Conservation (phyloP, 2,888 invertebrate species). For the Diaprepes abbreviatus region DNA sequence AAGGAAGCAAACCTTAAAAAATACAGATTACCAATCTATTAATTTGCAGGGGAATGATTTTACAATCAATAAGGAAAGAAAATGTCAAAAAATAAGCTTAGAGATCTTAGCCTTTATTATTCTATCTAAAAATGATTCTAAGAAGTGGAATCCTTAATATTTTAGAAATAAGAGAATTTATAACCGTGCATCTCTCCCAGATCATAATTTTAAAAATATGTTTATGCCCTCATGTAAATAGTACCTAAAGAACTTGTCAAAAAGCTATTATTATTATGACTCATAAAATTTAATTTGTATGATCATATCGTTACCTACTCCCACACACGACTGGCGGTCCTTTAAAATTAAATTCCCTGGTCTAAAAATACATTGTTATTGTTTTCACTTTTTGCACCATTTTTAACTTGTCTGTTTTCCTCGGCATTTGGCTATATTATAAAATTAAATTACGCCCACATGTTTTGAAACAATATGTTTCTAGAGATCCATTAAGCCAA, state of each 20-base stretch:
- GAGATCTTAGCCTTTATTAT: no score
- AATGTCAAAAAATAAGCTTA: no score
- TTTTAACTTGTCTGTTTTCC: slow-evolving; percentile 19
- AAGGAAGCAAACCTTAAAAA: no score
- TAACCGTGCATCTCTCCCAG: neutral
- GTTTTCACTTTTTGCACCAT: slow-evolving; percentile 37
- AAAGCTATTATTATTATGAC: slow-evolving; percentile 25
- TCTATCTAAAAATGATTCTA: no score
- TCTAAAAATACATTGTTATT: slow-evolving; percentile 38
- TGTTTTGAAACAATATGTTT: neutral
- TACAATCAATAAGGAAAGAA: no score
- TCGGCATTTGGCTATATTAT: slow-evolving; percentile 1
- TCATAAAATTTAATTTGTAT: slow-evolving; percentile 31
- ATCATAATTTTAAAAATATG: neutral
- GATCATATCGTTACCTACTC: slow-evolving; percentile 27
- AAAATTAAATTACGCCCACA: slow-evolving; percentile 11
- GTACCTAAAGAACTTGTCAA: slow-evolving; percentile 27
- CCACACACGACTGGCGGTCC: slow-evolving; percentile 29
- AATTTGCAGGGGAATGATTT: no score
- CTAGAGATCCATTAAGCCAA: no score
- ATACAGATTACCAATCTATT: no score
- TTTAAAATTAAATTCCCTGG: slow-evolving; percentile 35
- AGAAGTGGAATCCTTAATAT: no score
- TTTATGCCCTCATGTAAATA: slow-evolving; percentile 16
- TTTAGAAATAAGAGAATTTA: no score